Percentiles rank a stretch among this genome's conserved stretches.
phyloP scores from a whole-genome alignment of 2,113 vertebrate genomes.

The Lutjanus erythropterus region DNA sequence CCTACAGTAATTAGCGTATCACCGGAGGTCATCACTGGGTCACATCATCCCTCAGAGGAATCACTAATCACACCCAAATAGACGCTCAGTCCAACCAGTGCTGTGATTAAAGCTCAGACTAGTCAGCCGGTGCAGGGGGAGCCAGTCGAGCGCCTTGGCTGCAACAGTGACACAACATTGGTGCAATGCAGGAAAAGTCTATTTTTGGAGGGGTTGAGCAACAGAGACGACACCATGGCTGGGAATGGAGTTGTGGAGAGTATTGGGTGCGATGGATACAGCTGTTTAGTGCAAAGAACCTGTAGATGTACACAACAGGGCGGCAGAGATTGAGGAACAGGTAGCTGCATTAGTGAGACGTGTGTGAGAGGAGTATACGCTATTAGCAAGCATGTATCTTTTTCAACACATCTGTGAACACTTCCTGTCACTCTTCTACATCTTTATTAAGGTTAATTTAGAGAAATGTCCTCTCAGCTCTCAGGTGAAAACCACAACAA shows the following conservation, averaged over 20 bases:
- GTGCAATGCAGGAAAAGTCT: constrained; percentile 83
- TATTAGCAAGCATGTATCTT: neutral
- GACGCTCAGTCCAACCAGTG: constrained; percentile 55
- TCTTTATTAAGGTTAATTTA: neutral
- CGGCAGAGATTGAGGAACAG: neutral
- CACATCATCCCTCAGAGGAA: constrained; percentile 63
- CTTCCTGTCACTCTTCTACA: neutral
- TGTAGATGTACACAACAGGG: neutral
- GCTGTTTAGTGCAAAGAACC: constrained; percentile 27
- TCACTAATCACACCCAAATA: constrained; percentile 68
- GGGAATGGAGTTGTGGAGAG: constrained; percentile 47
- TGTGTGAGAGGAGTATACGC: neutral
- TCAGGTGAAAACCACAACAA: constrained; percentile 10
- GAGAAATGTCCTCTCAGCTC: neutral
- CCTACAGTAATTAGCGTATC: constrained; percentile 64
- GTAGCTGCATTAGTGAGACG: neutral
- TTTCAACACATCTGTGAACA: constrained; percentile 5
- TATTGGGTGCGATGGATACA: constrained; percentile 30
- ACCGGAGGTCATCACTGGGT: constrained; percentile 62
- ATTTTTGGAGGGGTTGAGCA: constrained; percentile 81
- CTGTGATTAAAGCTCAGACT: constrained; percentile 67
- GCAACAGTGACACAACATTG: constrained; percentile 78
- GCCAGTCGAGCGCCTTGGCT: constrained; percentile 63
- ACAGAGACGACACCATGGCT: constrained; percentile 69
- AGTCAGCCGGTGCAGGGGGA: constrained; percentile 62